A percentile compares a stretch with the other conserved stretches of the same genome.
These are phyloP conservation scores for Carcina quercana DNA, from an alignment of 2,888 invertebrate species.

Conservation along the genomic window DNA sequence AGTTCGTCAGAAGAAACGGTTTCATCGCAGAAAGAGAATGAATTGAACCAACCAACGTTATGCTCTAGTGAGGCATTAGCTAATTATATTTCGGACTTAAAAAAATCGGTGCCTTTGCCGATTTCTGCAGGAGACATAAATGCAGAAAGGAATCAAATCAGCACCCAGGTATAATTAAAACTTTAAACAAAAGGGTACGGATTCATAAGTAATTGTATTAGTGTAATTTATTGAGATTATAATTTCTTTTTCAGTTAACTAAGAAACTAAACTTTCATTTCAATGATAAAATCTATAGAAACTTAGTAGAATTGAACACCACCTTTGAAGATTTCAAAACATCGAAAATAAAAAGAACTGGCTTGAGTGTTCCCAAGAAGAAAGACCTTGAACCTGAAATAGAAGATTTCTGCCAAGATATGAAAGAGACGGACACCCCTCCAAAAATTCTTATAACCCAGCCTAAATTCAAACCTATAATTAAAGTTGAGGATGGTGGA, in stretches of 20 bases:
- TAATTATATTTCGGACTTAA: constrained; percentile 44
- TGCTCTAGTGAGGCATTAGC: constrained; percentile 57
- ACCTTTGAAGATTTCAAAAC: constrained; percentile 33
- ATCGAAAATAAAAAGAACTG: constrained; percentile 34
- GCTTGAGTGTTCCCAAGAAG: constrained; percentile 26
- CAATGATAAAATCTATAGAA: constrained; percentile 60
- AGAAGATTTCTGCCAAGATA: constrained; percentile 58
- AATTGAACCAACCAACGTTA: constrained; percentile 40
- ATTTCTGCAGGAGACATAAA: constrained; percentile 31
- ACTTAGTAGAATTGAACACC: constrained; percentile 61
- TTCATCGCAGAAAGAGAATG: constrained; percentile 29
- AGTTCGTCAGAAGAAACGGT: constrained; percentile 22
- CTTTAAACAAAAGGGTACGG: background rate
- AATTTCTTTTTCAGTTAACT: constrained; percentile 46
- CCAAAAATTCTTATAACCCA: constrained; percentile 44
- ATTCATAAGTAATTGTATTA: background rate
- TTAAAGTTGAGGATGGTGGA: constrained; percentile 38
- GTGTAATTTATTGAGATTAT: too few relatives aligned
- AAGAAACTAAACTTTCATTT: constrained; percentile 62
- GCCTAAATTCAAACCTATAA: constrained; percentile 46
- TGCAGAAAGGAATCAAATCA: constrained; percentile 31
- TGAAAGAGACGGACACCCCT: constrained; percentile 39
- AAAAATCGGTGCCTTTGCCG: constrained; percentile 29
- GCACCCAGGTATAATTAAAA: constrained; percentile 40
- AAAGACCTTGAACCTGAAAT: constrained; percentile 61